Evolutionary conservation across 2,113 vertebrate species (phyloP), one percentile per base, ranked within the genome.

Genomic region (Saimiri boliviensis): DNA sequence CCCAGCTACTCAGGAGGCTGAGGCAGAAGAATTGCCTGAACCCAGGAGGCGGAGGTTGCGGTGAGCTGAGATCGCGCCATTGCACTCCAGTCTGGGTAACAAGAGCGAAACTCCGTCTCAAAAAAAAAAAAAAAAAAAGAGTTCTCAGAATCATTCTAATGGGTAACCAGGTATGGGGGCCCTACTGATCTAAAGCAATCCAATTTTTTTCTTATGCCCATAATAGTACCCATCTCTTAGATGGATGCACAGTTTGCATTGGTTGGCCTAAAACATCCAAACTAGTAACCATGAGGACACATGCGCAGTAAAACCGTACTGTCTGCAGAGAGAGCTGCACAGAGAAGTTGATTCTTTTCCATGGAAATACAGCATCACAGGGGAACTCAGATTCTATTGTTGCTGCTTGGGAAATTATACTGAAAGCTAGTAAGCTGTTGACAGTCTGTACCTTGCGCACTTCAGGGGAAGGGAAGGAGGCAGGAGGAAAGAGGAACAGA

Each of bases 201-300:
- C 8, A 19, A 9, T 32, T 23, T 45, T 21, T 6, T 16, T 6
- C 47, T 45, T 54, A 14, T 19, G 0, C 74, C 42, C 21, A 0
- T 8, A 23, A 20, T 1, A 66, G 23, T 17, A 1, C 37, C n/a
- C 13, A 0, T 40, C 70, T 45, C 19, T 42, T 2, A 10, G 32
- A 11, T 21, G 1, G 30, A 37, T 5, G 0, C 2, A 8, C 32
- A 4, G 1, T 20, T 40, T 16, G n/a, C 40, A 0, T 10, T 45
- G 30, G 37, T 63, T n/a, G 63, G 40, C 37, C 23, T 37, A 7
- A 27, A 19, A 45, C 7, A 4, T 58, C 88, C 37, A 6, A 25
- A 0, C 5, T 8, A 3, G 25, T 56, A 0, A 49, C 58, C 17
- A 6, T 0, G 8, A 2, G 35, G 66, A 66, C 37, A 17, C 1